These are phyloP conservation scores for Andrena chrysosceles DNA, from an alignment of 2,888 invertebrate genomes.

Conservation along the genomic window DNA sequence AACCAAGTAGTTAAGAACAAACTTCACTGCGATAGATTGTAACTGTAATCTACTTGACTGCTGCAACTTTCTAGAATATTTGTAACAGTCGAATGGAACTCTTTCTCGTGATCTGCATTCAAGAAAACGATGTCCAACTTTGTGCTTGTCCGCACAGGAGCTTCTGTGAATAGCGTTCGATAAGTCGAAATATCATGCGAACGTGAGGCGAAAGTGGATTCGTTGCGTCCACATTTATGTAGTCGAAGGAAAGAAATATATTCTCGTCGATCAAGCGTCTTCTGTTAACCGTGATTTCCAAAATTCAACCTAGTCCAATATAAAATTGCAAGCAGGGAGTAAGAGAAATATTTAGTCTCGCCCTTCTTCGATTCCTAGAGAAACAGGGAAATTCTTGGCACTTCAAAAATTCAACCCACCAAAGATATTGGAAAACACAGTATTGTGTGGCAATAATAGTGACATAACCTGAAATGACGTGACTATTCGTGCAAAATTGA, in stretches of 20 bases:
- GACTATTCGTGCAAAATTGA: background rate
- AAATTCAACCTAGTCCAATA: background rate
- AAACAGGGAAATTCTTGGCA: background rate
- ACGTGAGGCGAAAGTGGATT: conserved; percentile 49
- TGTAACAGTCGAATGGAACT: background rate
- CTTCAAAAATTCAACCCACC: background rate
- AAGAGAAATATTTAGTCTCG: background rate
- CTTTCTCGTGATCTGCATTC: conserved; percentile 3
- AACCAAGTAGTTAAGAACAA: background rate
- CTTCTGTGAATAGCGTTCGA: conserved; percentile 7
- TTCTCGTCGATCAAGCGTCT: conserved; percentile 1
- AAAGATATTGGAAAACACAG: background rate
- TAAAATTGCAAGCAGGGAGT: conserved; percentile 20
- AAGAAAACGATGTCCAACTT: background rate
- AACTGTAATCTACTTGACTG: background rate
- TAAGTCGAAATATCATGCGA: conserved; percentile 39
- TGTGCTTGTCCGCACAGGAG: conserved; percentile 5
- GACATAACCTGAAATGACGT: background rate
- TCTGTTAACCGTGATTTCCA: background rate
- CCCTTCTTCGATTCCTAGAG: background rate
- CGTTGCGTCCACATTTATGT: conserved; percentile 28
- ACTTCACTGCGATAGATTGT: background rate
- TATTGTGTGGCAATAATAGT: background rate
- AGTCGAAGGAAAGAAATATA: conserved; percentile 20
- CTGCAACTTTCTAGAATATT: background rate